phyloP scores from a whole-genome alignment of 2,888 invertebrate genomes.

The Scaptomyza tumidula region DNA sequence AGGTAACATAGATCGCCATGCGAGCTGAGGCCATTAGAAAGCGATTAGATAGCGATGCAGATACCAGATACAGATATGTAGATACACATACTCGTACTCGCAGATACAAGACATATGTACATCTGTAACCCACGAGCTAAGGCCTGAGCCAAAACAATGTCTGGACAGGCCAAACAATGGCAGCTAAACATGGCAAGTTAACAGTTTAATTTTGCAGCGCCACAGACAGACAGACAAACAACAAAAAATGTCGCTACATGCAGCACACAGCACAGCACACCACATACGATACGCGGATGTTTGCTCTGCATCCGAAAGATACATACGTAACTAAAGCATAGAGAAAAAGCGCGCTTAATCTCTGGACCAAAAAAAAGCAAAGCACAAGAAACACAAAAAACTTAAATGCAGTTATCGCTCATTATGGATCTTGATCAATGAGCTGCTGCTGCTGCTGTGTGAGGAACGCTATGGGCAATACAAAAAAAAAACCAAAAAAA shows the following conservation, averaged over 20 bases:
- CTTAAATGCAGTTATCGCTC: slow-evolving; percentile 75
- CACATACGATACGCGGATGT: slow-evolving; percentile 60
- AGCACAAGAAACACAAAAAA: slow-evolving; percentile 27
- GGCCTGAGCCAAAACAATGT: slow-evolving; percentile 60
- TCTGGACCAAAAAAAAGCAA: slow-evolving; percentile 76
- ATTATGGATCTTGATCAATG: slow-evolving; percentile 79
- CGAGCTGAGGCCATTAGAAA: slow-evolving; percentile 74
- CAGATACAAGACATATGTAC: slow-evolving; percentile 40
- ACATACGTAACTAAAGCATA: slow-evolving; percentile 49
- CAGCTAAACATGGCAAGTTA: slow-evolving; percentile 82
- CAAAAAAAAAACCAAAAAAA: slow-evolving; percentile 14
- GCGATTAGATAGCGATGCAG: slow-evolving; percentile 80
- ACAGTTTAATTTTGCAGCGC: slow-evolving; percentile 74
- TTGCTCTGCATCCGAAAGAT: slow-evolving; percentile 66
- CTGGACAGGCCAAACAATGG: slow-evolving; percentile 72
- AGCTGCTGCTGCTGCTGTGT: slow-evolving; percentile 19
- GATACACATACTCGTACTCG: slow-evolving; percentile 25
- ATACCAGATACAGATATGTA: slow-evolving; percentile 50
- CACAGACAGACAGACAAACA: slow-evolving; percentile 57
- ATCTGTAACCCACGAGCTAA: slow-evolving; percentile 72
- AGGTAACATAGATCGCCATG: slow-evolving; percentile 77
- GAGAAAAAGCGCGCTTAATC: slow-evolving; percentile 69
- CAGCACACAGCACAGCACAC: slow-evolving; percentile 15
- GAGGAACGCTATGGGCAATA: slow-evolving; percentile 38
- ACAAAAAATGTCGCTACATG: slow-evolving; percentile 69